Evolutionary conservation across 2,888 invertebrate genomes (phyloP).

Genomic region (Sphaeridia pumilis): DNA sequence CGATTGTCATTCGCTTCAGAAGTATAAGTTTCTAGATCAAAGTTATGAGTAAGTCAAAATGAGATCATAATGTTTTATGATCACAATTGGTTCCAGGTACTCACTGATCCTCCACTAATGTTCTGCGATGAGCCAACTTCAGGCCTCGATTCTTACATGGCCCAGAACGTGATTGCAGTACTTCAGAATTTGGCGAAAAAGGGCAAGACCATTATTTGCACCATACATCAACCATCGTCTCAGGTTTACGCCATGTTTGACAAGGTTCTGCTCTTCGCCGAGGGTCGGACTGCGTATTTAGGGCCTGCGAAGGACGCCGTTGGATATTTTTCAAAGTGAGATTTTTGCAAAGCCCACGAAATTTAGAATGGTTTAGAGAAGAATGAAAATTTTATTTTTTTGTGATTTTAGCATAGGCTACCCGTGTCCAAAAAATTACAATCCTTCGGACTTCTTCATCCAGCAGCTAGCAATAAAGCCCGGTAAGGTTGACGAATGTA

Average conservation of each 20-base stretch:
- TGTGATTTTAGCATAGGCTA: conserved; percentile 40
- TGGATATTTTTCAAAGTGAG: conserved; percentile 37
- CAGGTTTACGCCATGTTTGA: conserved; percentile 79
- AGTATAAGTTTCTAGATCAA: conserved; percentile 41
- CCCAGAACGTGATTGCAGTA: conserved; percentile 64
- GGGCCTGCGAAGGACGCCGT: conserved; percentile 37
- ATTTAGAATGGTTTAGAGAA: background rate
- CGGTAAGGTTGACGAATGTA: conserved; percentile 71
- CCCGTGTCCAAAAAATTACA: conserved; percentile 76
- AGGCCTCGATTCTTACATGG: conserved; percentile 93
- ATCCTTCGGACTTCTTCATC: conserved; percentile 87
- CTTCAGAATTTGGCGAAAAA: conserved; percentile 49
- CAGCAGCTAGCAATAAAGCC: conserved; percentile 76
- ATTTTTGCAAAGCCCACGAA: background rate
- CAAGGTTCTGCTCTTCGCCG: conserved; percentile 74
- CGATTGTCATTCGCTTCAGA: conserved; percentile 91
- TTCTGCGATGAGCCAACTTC: conserved; percentile 91
- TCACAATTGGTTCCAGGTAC: conserved; percentile 60
- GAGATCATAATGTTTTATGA: no score
- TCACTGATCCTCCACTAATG: conserved; percentile 87
- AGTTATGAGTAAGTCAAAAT: background rate
- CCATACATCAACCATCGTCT: conserved; percentile 89
- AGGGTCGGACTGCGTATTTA: conserved; percentile 67
- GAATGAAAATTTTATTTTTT: background rate
- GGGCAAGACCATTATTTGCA: conserved; percentile 82